These are phyloP conservation scores for Drosophila neonasuta DNA, from an alignment of 2,888 invertebrate species.

Conservation along the genomic window DNA sequence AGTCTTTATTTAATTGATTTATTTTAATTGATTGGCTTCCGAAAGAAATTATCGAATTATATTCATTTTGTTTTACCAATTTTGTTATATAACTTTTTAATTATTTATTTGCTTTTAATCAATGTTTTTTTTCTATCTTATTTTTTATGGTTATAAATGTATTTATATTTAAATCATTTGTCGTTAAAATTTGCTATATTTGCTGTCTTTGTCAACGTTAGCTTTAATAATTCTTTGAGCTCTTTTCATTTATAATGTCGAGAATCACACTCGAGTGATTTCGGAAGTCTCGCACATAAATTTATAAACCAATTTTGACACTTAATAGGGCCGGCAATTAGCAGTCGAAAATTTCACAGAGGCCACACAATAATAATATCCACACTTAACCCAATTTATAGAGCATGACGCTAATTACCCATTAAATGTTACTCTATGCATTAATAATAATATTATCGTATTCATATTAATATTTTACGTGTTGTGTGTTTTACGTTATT, in stretches of 20 bases:
- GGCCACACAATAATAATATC: conserved; percentile 37
- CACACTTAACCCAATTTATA: conserved; percentile 70
- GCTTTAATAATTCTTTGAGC: background rate
- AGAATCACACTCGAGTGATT: background rate
- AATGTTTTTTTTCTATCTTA: background rate
- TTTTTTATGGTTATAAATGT: background rate
- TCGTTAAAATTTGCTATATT: background rate
- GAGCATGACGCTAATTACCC: conserved; percentile 73
- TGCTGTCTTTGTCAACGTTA: background rate
- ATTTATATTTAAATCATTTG: background rate
- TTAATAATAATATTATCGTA: conserved; percentile 10
- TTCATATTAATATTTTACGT: conserved; percentile 2
- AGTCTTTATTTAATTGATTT: conserved; percentile 11
- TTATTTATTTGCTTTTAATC: background rate
- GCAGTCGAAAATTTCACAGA: conserved; percentile 32
- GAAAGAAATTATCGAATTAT: background rate
- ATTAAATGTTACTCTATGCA: conserved; percentile 47
- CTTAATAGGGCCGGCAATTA: conserved; percentile 13
- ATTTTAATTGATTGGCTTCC: conserved; percentile 2
- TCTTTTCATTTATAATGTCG: background rate
- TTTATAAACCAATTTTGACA: conserved; percentile 26
- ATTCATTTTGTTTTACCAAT: background rate
- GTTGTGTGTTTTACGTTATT: conserved; percentile 30
- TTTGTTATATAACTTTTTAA: background rate
- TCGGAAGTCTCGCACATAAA: conserved; percentile 13